phyloP scores from a whole-genome alignment of 2,113 vertebrate genomes.

The Recurvirostra avosetta region DNA sequence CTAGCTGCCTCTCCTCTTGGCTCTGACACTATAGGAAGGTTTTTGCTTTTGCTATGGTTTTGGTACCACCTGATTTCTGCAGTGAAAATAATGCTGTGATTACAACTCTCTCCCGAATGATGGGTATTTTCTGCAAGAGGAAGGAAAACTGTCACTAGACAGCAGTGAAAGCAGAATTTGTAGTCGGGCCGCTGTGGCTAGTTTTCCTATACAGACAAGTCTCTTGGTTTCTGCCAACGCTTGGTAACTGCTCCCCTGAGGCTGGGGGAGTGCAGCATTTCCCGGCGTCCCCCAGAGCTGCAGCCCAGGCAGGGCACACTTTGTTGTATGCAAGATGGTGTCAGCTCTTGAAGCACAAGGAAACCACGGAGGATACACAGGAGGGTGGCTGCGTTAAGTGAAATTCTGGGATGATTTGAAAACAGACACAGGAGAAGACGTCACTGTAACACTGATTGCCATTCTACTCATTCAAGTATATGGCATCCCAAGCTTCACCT shows the following conservation, averaged over 20 bases:
- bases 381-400: neutral
- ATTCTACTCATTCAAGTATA: neutral
- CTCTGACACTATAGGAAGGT: neutral
- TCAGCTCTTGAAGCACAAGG: neutral
- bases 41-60: neutral
- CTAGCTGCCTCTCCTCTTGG: neutral
- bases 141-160: neutral
- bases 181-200: neutral
- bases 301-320: rapidly evolving
- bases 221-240: neutral
- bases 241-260: neutral
- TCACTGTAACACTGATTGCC: neutral
- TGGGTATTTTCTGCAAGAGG: neutral
- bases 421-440: neutral
- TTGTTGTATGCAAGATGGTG: neutral
- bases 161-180: neutral
- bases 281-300: neutral
- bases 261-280: neutral
- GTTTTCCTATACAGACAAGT: neutral
- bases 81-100: neutral
- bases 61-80: neutral
- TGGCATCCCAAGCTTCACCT: neutral
- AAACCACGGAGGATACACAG: neutral
- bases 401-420: neutral
- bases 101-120: neutral